Conservation (phyloP, 2,113 vertebrate species). For the Nyctibius bracteatus region DNA sequence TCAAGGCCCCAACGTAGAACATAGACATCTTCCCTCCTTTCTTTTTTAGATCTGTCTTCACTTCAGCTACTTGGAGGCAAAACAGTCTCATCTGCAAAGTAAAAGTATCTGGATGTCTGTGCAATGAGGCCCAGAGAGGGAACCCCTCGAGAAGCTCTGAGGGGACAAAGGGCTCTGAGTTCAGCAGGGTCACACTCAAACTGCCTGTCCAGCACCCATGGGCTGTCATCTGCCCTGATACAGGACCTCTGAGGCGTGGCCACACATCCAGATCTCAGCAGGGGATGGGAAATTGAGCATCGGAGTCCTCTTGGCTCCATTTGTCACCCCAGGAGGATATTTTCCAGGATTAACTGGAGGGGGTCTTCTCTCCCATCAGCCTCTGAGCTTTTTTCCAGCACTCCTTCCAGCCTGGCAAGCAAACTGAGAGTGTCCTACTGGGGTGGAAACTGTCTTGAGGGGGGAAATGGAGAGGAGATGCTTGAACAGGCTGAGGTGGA, state of each 20-base stretch:
- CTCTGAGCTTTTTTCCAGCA: background rate
- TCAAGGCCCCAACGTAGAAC: accelerated
- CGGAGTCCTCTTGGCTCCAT: background rate
- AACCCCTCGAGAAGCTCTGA: background rate
- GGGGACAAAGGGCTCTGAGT: background rate
- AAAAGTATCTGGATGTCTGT: background rate
- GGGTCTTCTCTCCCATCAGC: background rate
- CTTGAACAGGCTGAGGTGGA: background rate
- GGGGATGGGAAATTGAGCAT: background rate
- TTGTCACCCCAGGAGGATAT: accelerated
- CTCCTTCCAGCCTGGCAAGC: background rate
- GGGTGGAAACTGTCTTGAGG: background rate
- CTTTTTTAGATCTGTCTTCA: background rate
- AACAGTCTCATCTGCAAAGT: background rate
- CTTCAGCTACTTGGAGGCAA: background rate
- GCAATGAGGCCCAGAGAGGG: background rate
- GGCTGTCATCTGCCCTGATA: background rate
- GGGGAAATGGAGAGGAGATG: background rate
- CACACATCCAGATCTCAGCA: background rate
- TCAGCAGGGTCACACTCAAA: background rate
- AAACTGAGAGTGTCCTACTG: background rate
- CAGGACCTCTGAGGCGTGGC: background rate
- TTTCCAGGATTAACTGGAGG: background rate
- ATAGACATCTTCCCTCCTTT: background rate
- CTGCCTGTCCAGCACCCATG: background rate